phyloP scores from a whole-genome alignment of 2,888 invertebrate species.

The Drosophila recens region DNA sequence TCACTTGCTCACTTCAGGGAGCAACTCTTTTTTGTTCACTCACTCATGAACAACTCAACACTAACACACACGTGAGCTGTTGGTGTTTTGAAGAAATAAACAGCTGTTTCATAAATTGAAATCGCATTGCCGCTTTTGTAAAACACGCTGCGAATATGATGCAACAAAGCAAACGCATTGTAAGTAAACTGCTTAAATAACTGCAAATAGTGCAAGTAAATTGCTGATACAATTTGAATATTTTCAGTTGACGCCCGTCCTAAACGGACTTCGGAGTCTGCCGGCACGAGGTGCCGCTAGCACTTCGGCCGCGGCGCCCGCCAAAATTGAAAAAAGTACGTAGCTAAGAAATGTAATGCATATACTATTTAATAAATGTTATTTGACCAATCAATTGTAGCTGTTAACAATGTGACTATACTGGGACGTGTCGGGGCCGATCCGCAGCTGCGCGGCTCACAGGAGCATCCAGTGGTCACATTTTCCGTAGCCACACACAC shows the following conservation, averaged over 20 bases:
- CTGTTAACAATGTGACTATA: conserved; percentile 93
- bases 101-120: conserved; percentile 45
- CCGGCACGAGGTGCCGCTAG: conserved; percentile 60
- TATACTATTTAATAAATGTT: too few species aligned
- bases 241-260: conserved; percentile 55
- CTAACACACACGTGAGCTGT: too few species aligned
- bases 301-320: conserved; percentile 66
- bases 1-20: too few species aligned
- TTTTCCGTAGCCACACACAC: conserved; percentile 96
- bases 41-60: too few species aligned
- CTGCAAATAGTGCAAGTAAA: not conserved
- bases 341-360: not conserved
- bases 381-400: conserved; percentile 83
- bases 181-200: conserved; percentile 31
- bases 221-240: not conserved
- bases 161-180: conserved; percentile 70
- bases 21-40: too few species aligned
- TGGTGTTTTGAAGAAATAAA: not conserved
- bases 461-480: conserved; percentile 93
- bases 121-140: conserved; percentile 32
- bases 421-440: conserved; percentile 95
- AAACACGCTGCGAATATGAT: conserved; percentile 52
- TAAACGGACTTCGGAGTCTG: conserved; percentile 47
- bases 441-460: conserved; percentile 93
- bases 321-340: conserved; percentile 81